phyloP scores from a whole-genome alignment of 2,113 vertebrate species.

The Noturus placidus region DNA sequence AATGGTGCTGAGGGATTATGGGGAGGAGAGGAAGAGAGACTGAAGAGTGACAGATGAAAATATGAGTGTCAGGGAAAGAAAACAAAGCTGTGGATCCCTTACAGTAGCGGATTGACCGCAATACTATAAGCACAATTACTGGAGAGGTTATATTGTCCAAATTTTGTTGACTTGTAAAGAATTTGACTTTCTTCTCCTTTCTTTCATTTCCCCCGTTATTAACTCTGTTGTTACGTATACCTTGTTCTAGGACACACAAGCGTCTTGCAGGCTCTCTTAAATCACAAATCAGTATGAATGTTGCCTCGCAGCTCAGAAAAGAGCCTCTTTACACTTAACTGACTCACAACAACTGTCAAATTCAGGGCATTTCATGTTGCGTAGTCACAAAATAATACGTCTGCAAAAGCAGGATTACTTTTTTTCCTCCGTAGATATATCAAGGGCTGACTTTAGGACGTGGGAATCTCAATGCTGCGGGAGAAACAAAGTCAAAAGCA shows the following conservation, averaged over 20 bases:
- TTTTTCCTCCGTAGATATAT: background rate
- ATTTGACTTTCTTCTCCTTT: constrained; percentile 5
- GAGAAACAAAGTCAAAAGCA: constrained; percentile 38
- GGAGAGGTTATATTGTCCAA: background rate
- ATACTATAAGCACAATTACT: background rate
- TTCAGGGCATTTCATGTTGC: constrained; percentile 46
- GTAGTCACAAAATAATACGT: constrained; percentile 37
- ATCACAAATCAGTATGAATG: constrained; percentile 36
- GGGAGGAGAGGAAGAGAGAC: constrained; percentile 35
- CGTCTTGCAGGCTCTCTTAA: constrained; percentile 3
- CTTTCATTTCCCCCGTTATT: constrained; percentile 10
- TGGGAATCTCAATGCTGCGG: constrained; percentile 45
- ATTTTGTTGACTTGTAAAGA: constrained; percentile 17
- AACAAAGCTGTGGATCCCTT: constrained; percentile 28
- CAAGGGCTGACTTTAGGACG: constrained; percentile 51
- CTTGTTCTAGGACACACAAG: constrained; percentile 12
- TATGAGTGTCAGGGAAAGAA: constrained; percentile 31
- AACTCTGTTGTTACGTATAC: constrained; percentile 14
- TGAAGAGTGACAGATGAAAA: constrained; percentile 48
- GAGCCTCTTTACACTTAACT: constrained; percentile 4
- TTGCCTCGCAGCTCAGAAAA: background rate
- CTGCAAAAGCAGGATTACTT: constrained; percentile 21
- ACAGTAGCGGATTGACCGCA: background rate
- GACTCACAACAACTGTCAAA: constrained; percentile 47
- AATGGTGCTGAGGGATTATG: constrained; percentile 31